Base-by-base conservation (phyloP, 35 echinoderm and acorn worm genomes). In the Patiria miniata region DNA sequence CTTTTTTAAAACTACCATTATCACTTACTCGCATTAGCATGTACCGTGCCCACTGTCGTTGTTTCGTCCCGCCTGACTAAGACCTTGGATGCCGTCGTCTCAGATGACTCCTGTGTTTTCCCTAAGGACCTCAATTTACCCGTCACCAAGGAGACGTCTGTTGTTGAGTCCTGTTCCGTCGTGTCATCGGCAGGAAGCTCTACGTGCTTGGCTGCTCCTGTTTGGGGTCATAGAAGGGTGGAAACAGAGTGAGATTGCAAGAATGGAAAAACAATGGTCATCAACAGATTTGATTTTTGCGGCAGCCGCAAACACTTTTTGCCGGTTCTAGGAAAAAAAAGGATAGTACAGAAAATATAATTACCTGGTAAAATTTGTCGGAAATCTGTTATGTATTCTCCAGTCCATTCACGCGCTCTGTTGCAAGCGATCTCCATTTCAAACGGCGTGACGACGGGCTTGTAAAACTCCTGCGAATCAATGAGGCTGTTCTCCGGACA, bases 391-490 rank as follows among this genome's bases (percentile, higher is more conserved):
- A 89, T 65, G 56, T 99, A 99, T n/a, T 92, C 91, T 16, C 96
- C 96, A 0, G 92, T 99, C 96, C 96, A 99, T 79, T 99, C 96
- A 22, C 96, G 85, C 16, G 96, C 92, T 65, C 88, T 86, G 52
- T 99, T 99, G 47, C 91, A 99, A 44, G 96, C 96, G 12, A 99
- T 84, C 55, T 99, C 96, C 92, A 99, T 92, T 79, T 99, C 96
- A 85, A 83, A 99, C 3, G 96, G 96, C 12, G 96, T 99, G 15
- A 99, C 86, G 19, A 99, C 90, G 8, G 96, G 96, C 42, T 91
- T 88, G 77, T 99, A 99, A 52, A 94, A 99, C 51, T 99, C 96
- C 47, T 88, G 81, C 8, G 89, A 92, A 59, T 99, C 96, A 4
- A 99, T 57, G 15, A 99, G 40, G 14, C 89, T 94, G 78, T 99